These are phyloP conservation scores for Melanotaenia boesemani DNA, from an alignment of 2,797 vertebrate species.

Conservation along the genomic window DNA sequence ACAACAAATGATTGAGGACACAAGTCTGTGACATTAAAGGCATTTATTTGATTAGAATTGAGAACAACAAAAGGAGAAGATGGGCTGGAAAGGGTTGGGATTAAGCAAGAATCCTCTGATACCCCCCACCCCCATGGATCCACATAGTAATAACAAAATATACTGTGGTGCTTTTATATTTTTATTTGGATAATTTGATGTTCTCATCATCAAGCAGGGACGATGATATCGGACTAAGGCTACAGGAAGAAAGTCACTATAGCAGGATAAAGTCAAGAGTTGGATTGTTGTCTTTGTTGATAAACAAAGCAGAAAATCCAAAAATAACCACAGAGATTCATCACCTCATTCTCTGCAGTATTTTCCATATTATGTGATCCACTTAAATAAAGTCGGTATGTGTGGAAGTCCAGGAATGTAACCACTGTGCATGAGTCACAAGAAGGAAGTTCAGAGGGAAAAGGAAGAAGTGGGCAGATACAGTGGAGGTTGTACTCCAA, in stretches of 20 bases:
- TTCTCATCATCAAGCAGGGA: no score
- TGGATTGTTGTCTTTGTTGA: background rate
- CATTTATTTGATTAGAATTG: background rate
- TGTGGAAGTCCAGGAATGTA: conserved; percentile 72
- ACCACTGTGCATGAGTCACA: conserved; percentile 64
- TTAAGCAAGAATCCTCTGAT: background rate
- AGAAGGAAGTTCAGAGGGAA: conserved; percentile 57
- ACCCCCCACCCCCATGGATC: background rate
- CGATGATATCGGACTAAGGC: background rate
- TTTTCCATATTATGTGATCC: conserved; percentile 32
- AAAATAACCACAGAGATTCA: conserved; percentile 3
- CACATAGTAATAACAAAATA: background rate
- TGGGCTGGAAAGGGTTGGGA: background rate
- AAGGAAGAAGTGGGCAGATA: conserved; percentile 47
- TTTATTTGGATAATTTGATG: background rate
- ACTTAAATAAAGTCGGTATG: conserved; percentile 38
- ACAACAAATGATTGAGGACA: background rate
- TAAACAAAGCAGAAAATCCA: background rate
- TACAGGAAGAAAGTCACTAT: background rate
- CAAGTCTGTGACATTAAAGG: background rate
- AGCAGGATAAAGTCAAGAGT: conserved; percentile 1
- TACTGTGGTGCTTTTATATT: background rate
- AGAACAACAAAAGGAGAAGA: background rate
- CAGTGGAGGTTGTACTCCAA: conserved; percentile 32
- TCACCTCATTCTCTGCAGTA: conserved; percentile 6